Conservation (phyloP, 1,140 invertebrate genomes). For the Luehdorfia chinensis region DNA sequence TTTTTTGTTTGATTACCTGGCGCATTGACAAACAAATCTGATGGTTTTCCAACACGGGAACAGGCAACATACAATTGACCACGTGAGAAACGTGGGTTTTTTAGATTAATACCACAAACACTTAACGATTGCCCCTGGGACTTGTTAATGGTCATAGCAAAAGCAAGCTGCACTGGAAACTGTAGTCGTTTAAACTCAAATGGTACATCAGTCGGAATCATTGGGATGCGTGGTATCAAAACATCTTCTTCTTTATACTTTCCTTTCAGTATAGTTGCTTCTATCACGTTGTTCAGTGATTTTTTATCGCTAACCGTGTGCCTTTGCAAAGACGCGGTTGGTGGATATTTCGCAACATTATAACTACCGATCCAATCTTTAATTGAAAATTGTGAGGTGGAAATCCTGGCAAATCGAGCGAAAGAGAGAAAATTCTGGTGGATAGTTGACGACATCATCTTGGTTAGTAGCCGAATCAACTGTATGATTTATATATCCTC, state of each 20-base stretch:
- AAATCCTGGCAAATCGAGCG: slow-evolving; percentile 54
- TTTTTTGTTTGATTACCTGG: background rate
- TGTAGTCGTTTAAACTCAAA: no score
- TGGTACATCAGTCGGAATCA: no score
- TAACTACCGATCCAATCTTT: slow-evolving; percentile 63
- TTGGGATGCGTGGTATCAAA: no score
- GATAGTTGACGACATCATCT: slow-evolving; percentile 41
- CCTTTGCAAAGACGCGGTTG: slow-evolving; percentile 67
- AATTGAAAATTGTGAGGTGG: slow-evolving; percentile 55
- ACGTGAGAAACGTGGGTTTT: slow-evolving; percentile 55
- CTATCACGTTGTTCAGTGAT: no score
- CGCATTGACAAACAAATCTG: background rate
- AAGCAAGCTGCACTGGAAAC: no score
- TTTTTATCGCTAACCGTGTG: slow-evolving; percentile 60
- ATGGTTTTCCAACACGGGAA: slow-evolving; percentile 35
- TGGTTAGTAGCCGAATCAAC: slow-evolving; percentile 27
- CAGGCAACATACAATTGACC: slow-evolving; percentile 71
- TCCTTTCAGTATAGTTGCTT: no score
- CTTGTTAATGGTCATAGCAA: no score
- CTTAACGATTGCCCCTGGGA: no score
- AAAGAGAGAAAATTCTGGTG: slow-evolving; percentile 67
- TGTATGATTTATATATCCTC: slow-evolving; percentile 30
- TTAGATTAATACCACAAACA: no score
- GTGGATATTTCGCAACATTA: slow-evolving; percentile 67
- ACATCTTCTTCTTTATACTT: no score